Percentiles rank a stretch among this genome's conserved stretches.
Conservation (phyloP, 2,113 vertebrate species). For the Macaca fascicularis region T2T-MFA8v1.1 NC_088376.1:135079501-135080000, state of each 20-base stretch:
- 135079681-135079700: neutral
- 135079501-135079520: neutral
- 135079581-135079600: neutral
- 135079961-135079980: neutral
- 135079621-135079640: constrained; percentile 38
- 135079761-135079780: neutral
- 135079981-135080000: neutral
- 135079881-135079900: neutral
- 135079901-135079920: neutral
- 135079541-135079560: neutral
- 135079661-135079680: neutral
- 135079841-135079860: neutral
- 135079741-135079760: neutral
- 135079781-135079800: accelerated
- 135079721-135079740: neutral
- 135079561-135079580: neutral
- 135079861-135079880: neutral
- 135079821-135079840: neutral
- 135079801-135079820: neutral
- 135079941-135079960: neutral
- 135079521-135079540: neutral
- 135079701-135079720: neutral
- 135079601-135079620: constrained; percentile 14
- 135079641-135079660: neutral
- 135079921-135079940: neutral